Percentiles rank a stretch among this genome's conserved stretches.
phyloP scores from a whole-genome alignment of 2,113 vertebrate species.

The Alethe diademata region DNA sequence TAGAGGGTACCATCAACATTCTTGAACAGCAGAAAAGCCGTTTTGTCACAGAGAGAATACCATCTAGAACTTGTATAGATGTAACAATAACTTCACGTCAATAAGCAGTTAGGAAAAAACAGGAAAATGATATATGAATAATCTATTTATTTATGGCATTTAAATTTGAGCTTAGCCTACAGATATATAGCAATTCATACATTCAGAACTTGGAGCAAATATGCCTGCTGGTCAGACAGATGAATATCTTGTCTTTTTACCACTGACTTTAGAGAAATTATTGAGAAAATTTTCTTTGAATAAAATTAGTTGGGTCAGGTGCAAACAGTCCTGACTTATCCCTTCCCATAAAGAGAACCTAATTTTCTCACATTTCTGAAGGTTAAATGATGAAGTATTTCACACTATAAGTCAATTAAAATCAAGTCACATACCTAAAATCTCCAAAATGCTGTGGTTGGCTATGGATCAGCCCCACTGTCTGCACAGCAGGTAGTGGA shows the following conservation, averaged over 20 bases:
- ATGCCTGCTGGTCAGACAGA: not conserved
- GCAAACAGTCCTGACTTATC: not conserved
- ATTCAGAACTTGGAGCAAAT: not conserved
- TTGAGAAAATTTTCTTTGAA: not conserved
- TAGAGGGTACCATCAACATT: not conserved
- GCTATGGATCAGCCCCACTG: not conserved
- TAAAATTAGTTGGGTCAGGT: not conserved
- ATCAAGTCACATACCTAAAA: not conserved
- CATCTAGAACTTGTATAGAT: not conserved
- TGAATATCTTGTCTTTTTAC: not conserved
- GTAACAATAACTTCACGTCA: not conserved
- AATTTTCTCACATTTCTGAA: not conserved
- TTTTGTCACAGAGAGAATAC: not conserved
- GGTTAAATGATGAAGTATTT: not conserved
- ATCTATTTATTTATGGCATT: not conserved
- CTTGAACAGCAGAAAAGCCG: not conserved
- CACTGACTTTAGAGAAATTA: not conserved
- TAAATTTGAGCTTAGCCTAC: not conserved
- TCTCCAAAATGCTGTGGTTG: not conserved
- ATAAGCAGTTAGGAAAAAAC: not conserved
- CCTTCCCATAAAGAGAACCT: not conserved
- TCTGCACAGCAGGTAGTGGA: not conserved
- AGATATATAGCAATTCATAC: not conserved
- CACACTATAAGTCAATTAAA: not conserved
- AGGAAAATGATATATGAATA: not conserved